phyloP scores from a whole-genome alignment of 2,113 vertebrate genomes.

The Scortum barcoo region DNA sequence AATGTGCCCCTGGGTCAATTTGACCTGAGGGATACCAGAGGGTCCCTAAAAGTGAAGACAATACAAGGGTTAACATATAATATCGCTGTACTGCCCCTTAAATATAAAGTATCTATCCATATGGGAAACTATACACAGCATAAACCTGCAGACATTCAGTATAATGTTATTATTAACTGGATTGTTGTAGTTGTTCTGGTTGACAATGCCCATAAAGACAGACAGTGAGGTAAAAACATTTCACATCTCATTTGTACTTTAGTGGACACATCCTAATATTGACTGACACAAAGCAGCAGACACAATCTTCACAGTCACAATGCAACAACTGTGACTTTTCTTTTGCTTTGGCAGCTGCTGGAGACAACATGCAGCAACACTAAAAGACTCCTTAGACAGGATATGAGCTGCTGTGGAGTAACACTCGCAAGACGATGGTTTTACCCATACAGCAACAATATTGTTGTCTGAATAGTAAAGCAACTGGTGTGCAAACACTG shows the following conservation, averaged over 20 bases:
- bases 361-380: too few species aligned
- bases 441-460: not conserved
- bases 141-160: not conserved
- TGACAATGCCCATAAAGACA: not conserved
- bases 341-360: too few species aligned
- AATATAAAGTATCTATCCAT: not conserved
- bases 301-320: not conserved
- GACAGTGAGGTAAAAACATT: not conserved
- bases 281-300: not conserved
- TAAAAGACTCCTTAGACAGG: too few species aligned
- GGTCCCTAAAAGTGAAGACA: too few species aligned
- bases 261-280: not conserved
- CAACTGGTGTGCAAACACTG: not conserved
- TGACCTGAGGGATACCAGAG: too few species aligned
- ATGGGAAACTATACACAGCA: not conserved
- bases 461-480: not conserved
- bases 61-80: too few species aligned
- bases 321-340: not conserved
- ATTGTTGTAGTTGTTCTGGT: not conserved
- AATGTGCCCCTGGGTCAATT: too few species aligned
- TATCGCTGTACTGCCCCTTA: not conserved
- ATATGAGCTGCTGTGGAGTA: not conserved
- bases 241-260: constrained; percentile 13
- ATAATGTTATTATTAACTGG: not conserved
- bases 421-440: not conserved